A percentile compares a stretch with the other conserved stretches of the same genome.
These are phyloP conservation scores for Alentia gelatinosa DNA, from an alignment of 2,888 invertebrate species.

Conservation along the genomic window DNA sequence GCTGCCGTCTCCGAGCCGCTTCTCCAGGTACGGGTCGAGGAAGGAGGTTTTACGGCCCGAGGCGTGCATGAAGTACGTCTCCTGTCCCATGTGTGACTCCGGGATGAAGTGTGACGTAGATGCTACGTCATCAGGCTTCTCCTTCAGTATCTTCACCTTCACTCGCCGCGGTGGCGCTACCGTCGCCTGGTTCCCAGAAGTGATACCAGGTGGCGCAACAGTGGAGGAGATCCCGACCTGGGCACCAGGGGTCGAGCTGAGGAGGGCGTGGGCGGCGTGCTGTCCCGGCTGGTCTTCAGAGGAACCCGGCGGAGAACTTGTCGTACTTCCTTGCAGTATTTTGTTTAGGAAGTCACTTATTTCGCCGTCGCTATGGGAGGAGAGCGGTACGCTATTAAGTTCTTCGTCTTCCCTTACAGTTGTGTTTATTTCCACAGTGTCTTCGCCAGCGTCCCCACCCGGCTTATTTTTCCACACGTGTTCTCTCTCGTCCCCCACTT, in stretches of 20 bases:
- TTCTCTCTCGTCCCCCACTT: background rate
- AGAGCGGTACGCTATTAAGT: background rate
- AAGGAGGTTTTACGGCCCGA: background rate
- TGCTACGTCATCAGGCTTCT: background rate
- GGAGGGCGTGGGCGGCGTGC: background rate
- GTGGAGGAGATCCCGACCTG: background rate
- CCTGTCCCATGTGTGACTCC: background rate
- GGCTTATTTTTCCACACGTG: background rate
- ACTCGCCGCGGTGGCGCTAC: background rate
- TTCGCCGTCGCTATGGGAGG: background rate
- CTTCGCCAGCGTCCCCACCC: background rate
- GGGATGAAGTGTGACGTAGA: background rate
- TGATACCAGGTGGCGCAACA: background rate
- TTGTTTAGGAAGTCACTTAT: background rate
- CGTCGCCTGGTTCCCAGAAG: background rate
- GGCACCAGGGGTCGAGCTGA: background rate
- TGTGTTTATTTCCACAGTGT: background rate
- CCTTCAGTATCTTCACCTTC: constrained; percentile 24
- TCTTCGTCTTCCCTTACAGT: background rate
- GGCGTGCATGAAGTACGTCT: background rate
- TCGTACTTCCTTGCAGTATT: background rate
- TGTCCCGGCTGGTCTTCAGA: background rate
- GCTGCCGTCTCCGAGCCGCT: background rate
- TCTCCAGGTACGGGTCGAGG: background rate
- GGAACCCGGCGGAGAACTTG: background rate